phyloP scores from a whole-genome alignment of 2,888 invertebrate genomes.

The Liodrosophila aerea region DNA sequence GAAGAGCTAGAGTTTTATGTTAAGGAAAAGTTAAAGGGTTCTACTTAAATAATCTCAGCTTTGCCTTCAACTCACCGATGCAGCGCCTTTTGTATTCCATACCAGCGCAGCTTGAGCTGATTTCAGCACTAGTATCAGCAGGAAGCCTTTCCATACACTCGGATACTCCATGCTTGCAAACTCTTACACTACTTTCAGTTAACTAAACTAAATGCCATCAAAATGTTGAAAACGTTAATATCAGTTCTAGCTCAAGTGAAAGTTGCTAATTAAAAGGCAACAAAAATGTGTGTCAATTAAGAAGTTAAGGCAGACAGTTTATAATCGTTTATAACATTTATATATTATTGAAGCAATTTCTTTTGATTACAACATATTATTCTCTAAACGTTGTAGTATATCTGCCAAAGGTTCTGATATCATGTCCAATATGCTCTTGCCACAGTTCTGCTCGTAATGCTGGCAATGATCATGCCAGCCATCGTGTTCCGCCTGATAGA shows the following conservation, averaged over 20 bases:
- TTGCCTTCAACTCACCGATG: conserved; percentile 34
- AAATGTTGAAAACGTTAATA: background rate
- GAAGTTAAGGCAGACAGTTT: background rate
- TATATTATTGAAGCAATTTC: too few relatives aligned
- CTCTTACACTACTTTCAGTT: background rate
- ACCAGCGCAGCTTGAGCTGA: conserved; percentile 33
- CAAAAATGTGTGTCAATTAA: conserved; percentile 25
- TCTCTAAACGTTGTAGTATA: conserved; percentile 56
- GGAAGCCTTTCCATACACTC: background rate
- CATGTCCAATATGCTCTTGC: conserved; percentile 71
- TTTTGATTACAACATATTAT: conserved; percentile 37
- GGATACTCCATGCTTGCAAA: conserved; percentile 1
- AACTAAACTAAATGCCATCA: conserved; percentile 25
- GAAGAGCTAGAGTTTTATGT: conserved; percentile 84
- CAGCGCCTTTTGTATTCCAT: conserved; percentile 53
- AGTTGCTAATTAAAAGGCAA: conserved; percentile 64
- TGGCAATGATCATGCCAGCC: conserved; percentile 70
- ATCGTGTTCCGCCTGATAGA: conserved; percentile 79
- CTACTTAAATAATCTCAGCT: too few relatives aligned
- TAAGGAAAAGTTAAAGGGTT: background rate
- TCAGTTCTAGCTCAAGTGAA: conserved; percentile 33
- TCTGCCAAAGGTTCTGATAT: conserved; percentile 76
- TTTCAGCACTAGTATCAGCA: background rate
- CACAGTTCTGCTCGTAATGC: conserved; percentile 62
- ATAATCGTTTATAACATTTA: background rate